Conservation (phyloP, 2,888 invertebrate species). For the Aphodius granarius region DNA sequence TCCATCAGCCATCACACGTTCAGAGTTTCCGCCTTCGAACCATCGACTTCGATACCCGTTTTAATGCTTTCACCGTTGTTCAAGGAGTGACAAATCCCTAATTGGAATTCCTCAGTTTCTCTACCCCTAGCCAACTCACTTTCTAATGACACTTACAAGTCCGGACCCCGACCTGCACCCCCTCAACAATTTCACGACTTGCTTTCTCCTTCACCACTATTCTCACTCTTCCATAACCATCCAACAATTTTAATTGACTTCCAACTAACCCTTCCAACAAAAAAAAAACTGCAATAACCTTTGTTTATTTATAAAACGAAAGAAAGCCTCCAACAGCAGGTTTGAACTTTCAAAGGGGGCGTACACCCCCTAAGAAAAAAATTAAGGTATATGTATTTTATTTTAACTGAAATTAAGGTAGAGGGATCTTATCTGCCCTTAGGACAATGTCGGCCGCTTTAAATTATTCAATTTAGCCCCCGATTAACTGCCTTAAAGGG, state of each 20-base stretch:
- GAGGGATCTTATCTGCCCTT: background rate
- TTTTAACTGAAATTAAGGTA: background rate
- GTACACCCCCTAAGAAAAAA: no score
- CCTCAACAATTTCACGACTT: background rate
- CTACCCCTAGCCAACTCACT: slow-evolving; percentile 47
- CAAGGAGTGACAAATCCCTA: slow-evolving; percentile 54
- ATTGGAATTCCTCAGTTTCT: slow-evolving; percentile 52
- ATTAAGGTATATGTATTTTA: background rate
- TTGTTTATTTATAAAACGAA: no score
- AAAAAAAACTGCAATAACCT: background rate
- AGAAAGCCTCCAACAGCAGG: no score
- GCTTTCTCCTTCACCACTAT: slow-evolving; percentile 3
- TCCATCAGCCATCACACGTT: slow-evolving; percentile 11
- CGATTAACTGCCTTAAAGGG: background rate
- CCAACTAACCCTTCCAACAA: background rate
- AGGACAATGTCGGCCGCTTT: background rate
- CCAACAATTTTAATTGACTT: slow-evolving; percentile 52
- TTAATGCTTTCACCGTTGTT: slow-evolving; percentile 42
- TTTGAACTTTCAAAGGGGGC: no score
- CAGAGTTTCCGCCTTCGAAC: background rate
- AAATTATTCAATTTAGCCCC: background rate
- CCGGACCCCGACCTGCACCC: slow-evolving; percentile 24
- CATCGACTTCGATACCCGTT: slow-evolving; percentile 30
- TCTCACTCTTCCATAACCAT: slow-evolving; percentile 28
- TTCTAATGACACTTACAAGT: slow-evolving; percentile 50